These are phyloP conservation scores for Leptinotarsa lineolata DNA, from an alignment of 1,140 invertebrate genomes.

Conservation along the genomic window DNA sequence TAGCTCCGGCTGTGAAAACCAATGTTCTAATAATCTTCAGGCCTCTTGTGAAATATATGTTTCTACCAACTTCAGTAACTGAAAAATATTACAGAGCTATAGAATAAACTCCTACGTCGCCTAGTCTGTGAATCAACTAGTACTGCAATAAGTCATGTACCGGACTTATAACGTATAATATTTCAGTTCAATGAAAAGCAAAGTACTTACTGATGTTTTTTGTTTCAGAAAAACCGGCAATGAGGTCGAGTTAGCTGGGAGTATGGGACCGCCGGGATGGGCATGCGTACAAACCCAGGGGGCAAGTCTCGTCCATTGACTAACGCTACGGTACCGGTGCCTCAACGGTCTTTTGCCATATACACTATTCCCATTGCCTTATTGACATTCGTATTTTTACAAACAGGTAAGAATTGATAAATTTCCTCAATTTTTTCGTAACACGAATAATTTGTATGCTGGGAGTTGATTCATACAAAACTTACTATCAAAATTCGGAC, in stretches of 20 bases:
- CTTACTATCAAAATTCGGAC: too few relatives aligned
- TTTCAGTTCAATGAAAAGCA: too few relatives aligned
- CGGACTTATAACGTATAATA: too few relatives aligned
- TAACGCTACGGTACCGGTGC: slow-evolving; percentile 33
- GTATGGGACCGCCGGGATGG: slow-evolving; percentile 82
- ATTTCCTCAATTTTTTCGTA: too few relatives aligned
- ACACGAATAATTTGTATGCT: neutral
- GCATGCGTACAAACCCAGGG: slow-evolving; percentile 73
- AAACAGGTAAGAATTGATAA: slow-evolving; percentile 33
- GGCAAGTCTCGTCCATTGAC: slow-evolving; percentile 64
- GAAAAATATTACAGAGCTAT: too few relatives aligned
- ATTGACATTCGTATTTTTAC: slow-evolving; percentile 35
- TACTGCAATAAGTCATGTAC: too few relatives aligned
- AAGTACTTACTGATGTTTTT: slow-evolving; percentile 29
- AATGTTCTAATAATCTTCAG: too few relatives aligned
- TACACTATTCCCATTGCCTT: slow-evolving; percentile 34
- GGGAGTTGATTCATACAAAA: neutral
- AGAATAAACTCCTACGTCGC: too few relatives aligned
- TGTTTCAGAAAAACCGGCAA: slow-evolving; percentile 68
- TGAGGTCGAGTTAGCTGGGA: slow-evolving; percentile 73
- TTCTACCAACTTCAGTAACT: too few relatives aligned
- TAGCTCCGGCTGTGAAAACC: too few relatives aligned
- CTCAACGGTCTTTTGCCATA: slow-evolving; percentile 21
- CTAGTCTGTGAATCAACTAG: too few relatives aligned
- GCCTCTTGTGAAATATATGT: too few relatives aligned